A percentile compares a stretch with the other conserved stretches of the same genome.
phyloP scores from a whole-genome alignment of 2,113 vertebrate species.

The Cardinalis cardinalis region DNA sequence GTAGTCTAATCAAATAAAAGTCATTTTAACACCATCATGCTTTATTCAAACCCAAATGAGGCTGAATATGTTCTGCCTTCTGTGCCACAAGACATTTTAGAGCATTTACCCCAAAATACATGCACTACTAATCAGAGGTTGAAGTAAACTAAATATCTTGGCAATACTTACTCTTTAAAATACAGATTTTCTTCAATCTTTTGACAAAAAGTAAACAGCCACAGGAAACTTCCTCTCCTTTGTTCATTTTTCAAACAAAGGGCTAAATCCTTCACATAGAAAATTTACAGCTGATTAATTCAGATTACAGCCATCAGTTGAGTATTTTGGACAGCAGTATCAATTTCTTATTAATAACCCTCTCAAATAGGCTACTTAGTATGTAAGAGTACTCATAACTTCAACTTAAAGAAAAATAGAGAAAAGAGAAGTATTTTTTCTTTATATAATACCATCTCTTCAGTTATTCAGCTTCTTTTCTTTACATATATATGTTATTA shows the following conservation, averaged over 20 bases:
- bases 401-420: neutral
- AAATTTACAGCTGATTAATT: neutral
- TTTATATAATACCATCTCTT: neutral
- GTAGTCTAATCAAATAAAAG: neutral
- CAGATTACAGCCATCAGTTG: neutral
- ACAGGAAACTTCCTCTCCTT: neutral
- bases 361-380: neutral
- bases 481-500: neutral
- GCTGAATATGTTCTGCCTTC: neutral
- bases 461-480: neutral
- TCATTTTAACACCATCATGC: neutral
- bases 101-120: neutral
- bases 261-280: neutral
- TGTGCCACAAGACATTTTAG: neutral
- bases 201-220: neutral
- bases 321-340: neutral
- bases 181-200: neutral
- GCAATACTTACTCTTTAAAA: neutral
- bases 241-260: neutral
- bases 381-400: neutral
- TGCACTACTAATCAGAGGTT: neutral
- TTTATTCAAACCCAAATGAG: neutral
- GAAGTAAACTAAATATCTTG: neutral
- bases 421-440: neutral
- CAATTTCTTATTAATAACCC: neutral